These are phyloP conservation scores for Rhagonycha fulva DNA, from an alignment of 2,888 invertebrate species.

Conservation along the genomic window DNA sequence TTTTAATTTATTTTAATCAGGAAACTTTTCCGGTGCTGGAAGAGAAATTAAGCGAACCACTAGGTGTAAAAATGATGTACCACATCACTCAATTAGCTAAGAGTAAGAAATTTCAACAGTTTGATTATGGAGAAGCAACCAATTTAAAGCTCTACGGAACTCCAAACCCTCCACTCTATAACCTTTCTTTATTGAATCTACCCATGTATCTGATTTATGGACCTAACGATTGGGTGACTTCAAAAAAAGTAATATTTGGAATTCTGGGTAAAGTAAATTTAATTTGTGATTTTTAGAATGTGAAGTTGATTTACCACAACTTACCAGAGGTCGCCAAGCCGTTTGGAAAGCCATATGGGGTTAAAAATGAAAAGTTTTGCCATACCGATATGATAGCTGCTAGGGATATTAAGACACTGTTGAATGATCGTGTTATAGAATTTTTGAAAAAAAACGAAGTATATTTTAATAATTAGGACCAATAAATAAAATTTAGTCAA, in stretches of 20 bases:
- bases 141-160: conserved; percentile 58
- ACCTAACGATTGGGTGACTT: conserved; percentile 65
- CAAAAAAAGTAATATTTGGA: conserved; percentile 55
- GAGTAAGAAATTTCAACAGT: conserved; percentile 59
- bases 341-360: conserved; percentile 29
- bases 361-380: conserved; percentile 38
- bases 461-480: not conserved
- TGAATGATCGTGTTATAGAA: conserved; percentile 7
- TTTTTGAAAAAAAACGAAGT: not conserved
- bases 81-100: conserved; percentile 39
- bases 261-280: not conserved
- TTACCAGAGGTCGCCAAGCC: conserved; percentile 43
- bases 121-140: conserved; percentile 59
- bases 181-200: conserved; percentile 61
- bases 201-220: conserved; percentile 67
- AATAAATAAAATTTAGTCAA: not conserved
- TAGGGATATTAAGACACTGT: conserved; percentile 40
- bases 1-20: conserved; percentile 35
- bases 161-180: conserved; percentile 61
- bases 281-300: conserved; percentile 46
- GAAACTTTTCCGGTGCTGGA: conserved; percentile 49
- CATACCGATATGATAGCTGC: conserved; percentile 53
- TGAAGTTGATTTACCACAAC: conserved; percentile 45
- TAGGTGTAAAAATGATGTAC: conserved; percentile 28
- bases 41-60: conserved; percentile 49